Evolutionary conservation across 2,797 vertebrate species (phyloP), one percentile per base, ranked within the genome.

Genomic region (Acanthurus tractus): DNA sequence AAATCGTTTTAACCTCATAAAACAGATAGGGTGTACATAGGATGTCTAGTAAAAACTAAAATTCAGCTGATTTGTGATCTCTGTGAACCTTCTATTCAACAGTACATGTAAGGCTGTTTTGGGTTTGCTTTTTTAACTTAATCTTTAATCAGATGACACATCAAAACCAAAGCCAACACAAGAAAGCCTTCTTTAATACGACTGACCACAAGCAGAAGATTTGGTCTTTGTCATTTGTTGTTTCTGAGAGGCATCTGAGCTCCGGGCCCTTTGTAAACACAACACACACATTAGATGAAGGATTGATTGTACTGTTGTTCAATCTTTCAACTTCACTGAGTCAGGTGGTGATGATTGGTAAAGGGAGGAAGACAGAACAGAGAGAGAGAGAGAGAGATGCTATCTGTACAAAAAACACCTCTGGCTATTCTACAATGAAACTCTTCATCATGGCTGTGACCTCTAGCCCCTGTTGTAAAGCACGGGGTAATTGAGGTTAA

Each of bases 401-500:
- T 84, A 81, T 88, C 82, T 63, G 48, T 74, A 63, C 57, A 63
- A 74, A 42, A 83, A 91, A 68, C 82, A 83, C 86, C 78, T 74
- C 54, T 63, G 70, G 88, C 80, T 72, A 76, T 74, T 74, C 68
- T 82, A 70, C 78, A 87, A 84, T 63, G 66, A 87, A 85, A 63
- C 48, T 82, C 70, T 73, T 86, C 81, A 87, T 85, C 71, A 78
- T 66, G 53, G 63, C 38, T 57, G 46, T 75, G 86, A 89, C 89
- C 88, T 83, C 64, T 55, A 40, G 29, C 56, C 74, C 65, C 73
- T 44, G 50, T 78, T 89, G 84, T 83, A 85, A 82, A 87, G 59
- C 70, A 63, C 12, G 1, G 76, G 67, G 68, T 92, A 92, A 94
- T 90, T 93, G 91, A 93, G 91, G 91, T 92, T 83, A 92, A 90